Evolutionary conservation across 2,113 vertebrate species (phyloP).

Genomic region (Muntiacus muntjak): DNA sequence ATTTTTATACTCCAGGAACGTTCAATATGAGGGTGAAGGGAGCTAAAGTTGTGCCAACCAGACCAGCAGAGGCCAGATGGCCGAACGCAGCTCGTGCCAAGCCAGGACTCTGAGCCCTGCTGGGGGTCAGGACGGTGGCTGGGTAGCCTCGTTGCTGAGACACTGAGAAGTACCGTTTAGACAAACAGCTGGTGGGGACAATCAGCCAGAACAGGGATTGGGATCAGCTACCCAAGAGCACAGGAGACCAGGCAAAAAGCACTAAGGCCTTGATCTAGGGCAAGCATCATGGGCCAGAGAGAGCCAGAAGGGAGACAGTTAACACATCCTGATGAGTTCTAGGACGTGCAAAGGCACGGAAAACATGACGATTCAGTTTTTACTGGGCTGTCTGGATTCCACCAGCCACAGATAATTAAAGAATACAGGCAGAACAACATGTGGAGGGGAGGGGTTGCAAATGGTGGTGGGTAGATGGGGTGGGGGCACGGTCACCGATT

Average conservation of each 20-base stretch:
- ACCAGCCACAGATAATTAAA: not conserved
- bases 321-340: not conserved
- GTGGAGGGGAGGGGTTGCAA: not conserved
- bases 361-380: not conserved
- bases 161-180: not conserved
- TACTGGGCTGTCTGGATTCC: not conserved
- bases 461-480: too few relatives aligned
- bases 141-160: too few relatives aligned
- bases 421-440: not conserved
- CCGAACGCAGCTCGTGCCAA: not conserved
- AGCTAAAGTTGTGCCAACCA: not conserved
- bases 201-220: fast-evolving
- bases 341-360: not conserved
- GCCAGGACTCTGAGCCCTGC: not conserved
- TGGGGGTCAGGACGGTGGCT: fast-evolving
- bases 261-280: not conserved
- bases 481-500: not conserved
- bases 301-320: not conserved
- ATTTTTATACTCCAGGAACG: not conserved
- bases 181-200: not conserved
- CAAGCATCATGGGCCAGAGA: not conserved
- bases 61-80: not conserved
- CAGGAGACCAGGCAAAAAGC: not conserved
- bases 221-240: not conserved
- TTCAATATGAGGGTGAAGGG: not conserved